Percentiles rank a stretch among this genome's conserved stretches.
Evolutionary conservation across 2,888 invertebrate genomes (phyloP).

Genomic region (Molorchus minor): DNA sequence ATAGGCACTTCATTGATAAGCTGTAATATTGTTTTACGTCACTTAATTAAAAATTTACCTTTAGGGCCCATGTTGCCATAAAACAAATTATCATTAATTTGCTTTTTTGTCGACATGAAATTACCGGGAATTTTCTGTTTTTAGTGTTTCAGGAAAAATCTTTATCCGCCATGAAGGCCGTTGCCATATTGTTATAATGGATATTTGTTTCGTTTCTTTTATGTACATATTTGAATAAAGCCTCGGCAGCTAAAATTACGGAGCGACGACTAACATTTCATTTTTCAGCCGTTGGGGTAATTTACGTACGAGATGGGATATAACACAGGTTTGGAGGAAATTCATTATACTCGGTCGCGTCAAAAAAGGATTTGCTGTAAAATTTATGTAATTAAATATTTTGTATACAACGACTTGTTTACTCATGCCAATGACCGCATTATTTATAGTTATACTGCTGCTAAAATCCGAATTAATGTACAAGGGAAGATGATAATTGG

Average conservation of each 20-base stretch:
- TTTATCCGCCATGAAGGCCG: not conserved
- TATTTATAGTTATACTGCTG: no score
- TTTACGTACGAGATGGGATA: no score
- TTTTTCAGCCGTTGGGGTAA: no score
- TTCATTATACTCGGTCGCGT: no score
- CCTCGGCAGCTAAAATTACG: no score
- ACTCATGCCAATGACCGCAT: no score
- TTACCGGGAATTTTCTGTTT: slow-evolving; percentile 6
- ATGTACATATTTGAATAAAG: not conserved
- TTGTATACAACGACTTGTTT: no score
- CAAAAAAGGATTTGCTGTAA: no score
- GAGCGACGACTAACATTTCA: not conserved
- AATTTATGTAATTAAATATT: no score
- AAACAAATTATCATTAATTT: slow-evolving; percentile 18
- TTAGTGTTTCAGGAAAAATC: not conserved
- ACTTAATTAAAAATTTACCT: slow-evolving; percentile 6
- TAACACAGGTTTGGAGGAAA: no score
- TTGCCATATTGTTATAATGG: not conserved
- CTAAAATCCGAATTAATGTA: no score
- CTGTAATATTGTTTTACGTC: not conserved
- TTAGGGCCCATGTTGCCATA: not conserved
- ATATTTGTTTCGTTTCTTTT: not conserved
- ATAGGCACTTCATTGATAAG: not conserved
- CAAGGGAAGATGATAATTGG: no score
- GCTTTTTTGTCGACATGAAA: slow-evolving; percentile 9